Evolutionary conservation across 2,113 vertebrate species (phyloP), one percentile per base, ranked within the genome.

Genomic region (Ictalurus punctatus): DNA sequence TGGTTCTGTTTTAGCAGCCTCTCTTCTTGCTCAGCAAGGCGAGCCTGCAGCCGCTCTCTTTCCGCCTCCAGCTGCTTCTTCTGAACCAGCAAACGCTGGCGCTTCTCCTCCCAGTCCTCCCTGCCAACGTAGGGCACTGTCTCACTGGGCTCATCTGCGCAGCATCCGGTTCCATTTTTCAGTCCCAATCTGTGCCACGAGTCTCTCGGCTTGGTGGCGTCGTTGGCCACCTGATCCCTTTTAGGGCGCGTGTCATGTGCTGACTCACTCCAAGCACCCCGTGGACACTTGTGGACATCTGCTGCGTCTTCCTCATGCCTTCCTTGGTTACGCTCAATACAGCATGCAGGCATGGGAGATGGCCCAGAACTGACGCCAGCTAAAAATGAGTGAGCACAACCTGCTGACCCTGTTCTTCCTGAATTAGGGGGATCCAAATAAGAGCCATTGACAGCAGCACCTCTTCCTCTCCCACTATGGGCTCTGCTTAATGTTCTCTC

Each of bases 61-160:
- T 99, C 97, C 90, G 95, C 92, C 95, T 99, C 98, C 91, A 99
- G 94, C 92, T 98, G 97, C 94, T 97, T 95, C 94, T 98, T 99
- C 94, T 99, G 98, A 92, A 97, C 93, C 90, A 98, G 92, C 78
- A 99, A 94, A 81, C 96, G 95, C 85, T 97, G 96, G 73, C 95
- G 96, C 93, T 95, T 97, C 89, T 96, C 96, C 92, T 97, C 97
- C 82, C 96, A 97, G 67, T 96, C 88, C 23, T 93, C 94, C 63
- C 94, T 94, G 89, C 94, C 93, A 90, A 93, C 69, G 37, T 83
- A 89, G 74, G 93, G 91, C 30, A 83, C 92, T 56, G 89, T 87
- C 65, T 93, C 85, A 27, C 83, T 88, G 34, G 86, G 91, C 23
- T 90, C 44, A 48, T 48, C 90, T 16, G 73, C 83, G n/a, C 80